Evolutionary conservation across 2,113 vertebrate genomes (phyloP).

Genomic region (Columbina picui): DNA sequence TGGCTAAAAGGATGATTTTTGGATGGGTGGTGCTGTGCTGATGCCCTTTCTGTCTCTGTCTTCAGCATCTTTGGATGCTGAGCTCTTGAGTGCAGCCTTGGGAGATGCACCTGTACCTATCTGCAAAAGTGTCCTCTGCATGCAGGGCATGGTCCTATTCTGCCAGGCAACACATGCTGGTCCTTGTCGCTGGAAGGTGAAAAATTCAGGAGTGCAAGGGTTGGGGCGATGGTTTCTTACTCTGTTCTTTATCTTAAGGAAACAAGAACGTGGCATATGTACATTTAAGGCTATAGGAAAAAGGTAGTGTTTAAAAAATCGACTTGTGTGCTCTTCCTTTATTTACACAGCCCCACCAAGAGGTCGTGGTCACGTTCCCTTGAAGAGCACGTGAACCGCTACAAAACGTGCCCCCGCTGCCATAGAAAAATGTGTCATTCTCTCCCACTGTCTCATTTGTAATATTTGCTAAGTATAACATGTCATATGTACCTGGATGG

Average conservation of each 20-base stretch:
- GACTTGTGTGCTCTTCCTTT: neutral
- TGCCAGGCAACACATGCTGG: neutral
- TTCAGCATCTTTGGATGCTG: neutral
- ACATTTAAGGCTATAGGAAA: constrained; percentile 7
- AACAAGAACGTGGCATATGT: neutral
- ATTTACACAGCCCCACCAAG: neutral
- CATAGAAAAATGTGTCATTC: constrained; percentile 1
- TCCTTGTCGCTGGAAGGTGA: neutral
- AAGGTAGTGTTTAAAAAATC: constrained; percentile 1
- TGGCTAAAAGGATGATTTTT: neutral
- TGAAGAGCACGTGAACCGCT: neutral
- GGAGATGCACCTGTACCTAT: neutral
- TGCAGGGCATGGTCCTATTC: neutral
- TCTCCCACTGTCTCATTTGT: neutral
- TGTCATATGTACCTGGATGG: constrained; percentile 47
- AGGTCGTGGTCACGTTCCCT: neutral
- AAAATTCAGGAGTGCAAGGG: neutral
- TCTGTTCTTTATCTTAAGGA: constrained; percentile 1
- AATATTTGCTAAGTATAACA: constrained; percentile 15
- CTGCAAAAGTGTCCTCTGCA: neutral
- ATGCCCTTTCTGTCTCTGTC: neutral
- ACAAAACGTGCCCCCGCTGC: neutral
- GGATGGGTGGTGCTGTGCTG: rapidly evolving
- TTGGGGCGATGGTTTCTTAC: neutral
- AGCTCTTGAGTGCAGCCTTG: neutral